Percentiles rank a stretch among this genome's conserved stretches.
Conservation (phyloP, 2,113 vertebrate genomes). For the Erythrocercus mccallii region DNA sequence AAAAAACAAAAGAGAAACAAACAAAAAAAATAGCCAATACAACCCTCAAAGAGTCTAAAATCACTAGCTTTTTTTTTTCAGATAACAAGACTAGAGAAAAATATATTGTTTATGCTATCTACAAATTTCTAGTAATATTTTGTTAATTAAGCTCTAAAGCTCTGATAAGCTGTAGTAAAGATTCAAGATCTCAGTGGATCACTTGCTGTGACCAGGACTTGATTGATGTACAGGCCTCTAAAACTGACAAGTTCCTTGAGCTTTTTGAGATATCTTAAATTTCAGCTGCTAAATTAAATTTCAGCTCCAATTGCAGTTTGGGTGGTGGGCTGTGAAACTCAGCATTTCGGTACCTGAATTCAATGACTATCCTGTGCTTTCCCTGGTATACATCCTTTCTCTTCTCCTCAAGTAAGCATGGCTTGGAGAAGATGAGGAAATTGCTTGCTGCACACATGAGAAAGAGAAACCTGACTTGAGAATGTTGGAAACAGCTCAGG, state of each 20-base stretch:
- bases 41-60: rapidly evolving
- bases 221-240: not conserved
- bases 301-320: not conserved
- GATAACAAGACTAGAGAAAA: not conserved
- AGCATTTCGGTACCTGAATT: not conserved
- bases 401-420: not conserved
- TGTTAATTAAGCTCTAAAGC: not conserved
- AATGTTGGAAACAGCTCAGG: not conserved
- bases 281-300: not conserved
- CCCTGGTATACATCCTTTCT: not conserved
- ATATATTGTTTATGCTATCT: not conserved
- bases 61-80: not conserved
- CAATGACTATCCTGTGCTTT: not conserved
- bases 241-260: not conserved
- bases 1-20: rapidly evolving
- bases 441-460: not conserved
- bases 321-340: not conserved
- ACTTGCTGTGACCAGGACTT: not conserved
- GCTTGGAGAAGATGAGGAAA: not conserved
- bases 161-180: not conserved
- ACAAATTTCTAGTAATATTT: not conserved
- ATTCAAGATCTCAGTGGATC: not conserved
- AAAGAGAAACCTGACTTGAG: not conserved
- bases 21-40: not conserved
- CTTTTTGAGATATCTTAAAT: not conserved